Conservation (phyloP, 2,888 invertebrate genomes). For the Operophtera brumata region DNA sequence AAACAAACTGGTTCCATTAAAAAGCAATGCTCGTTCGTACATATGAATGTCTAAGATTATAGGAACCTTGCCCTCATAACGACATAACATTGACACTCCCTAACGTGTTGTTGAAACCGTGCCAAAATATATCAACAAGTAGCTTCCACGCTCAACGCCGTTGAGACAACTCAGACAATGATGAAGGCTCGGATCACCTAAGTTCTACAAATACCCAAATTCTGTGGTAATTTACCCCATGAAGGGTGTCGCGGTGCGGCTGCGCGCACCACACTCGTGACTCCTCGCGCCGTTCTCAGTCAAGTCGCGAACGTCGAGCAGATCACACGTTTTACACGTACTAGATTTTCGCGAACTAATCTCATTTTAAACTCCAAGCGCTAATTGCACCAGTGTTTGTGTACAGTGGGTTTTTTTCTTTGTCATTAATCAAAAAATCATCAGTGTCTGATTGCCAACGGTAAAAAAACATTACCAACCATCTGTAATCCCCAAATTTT, state of each 20-base stretch:
- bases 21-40: conserved; percentile 1
- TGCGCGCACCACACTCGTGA: conserved; percentile 47
- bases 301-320: conserved; percentile 44
- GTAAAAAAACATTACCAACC: background rate
- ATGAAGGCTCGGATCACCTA: conserved; percentile 5
- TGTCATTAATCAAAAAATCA: background rate
- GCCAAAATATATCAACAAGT: conserved; percentile 35
- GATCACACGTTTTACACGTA: conserved; percentile 36
- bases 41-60: conserved; percentile 1
- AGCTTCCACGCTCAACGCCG: conserved; percentile 11
- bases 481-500: conserved; percentile 1
- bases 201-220: conserved; percentile 42
- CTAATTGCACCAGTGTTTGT: conserved; percentile 36
- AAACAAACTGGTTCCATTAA: conserved; percentile 3
- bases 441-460: background rate
- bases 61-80: conserved; percentile 9
- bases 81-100: conserved; percentile 7
- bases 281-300: conserved; percentile 50
- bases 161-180: conserved; percentile 7
- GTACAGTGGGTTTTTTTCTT: conserved; percentile 26
- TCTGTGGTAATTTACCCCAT: conserved; percentile 52
- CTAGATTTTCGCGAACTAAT: conserved; percentile 43
- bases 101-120: conserved; percentile 24
- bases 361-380: conserved; percentile 34
- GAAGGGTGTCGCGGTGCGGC: conserved; percentile 43